Conservation (phyloP, 2,888 invertebrate genomes). For the Diaprepes abbreviatus region DNA sequence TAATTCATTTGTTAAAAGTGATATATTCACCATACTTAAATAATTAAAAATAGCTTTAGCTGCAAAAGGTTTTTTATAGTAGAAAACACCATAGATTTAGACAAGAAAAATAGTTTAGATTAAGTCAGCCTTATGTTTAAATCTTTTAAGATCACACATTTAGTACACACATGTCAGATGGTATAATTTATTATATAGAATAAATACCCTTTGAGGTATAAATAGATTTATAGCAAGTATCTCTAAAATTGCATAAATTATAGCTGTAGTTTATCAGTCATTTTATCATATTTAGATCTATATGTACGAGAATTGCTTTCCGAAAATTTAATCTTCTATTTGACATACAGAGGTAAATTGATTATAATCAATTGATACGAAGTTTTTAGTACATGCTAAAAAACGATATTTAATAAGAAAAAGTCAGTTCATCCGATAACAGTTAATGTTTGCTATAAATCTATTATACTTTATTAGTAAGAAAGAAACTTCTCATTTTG, state of each 20-base stretch:
- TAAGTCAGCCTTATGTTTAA: constrained; percentile 64
- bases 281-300: no score
- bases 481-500: not conserved
- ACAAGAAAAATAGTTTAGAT: constrained; percentile 54
- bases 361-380: no score
- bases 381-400: no score
- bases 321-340: no score
- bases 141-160: constrained; percentile 61
- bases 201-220: not conserved
- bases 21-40: constrained; percentile 1
- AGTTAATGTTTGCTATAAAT: no score
- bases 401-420: no score
- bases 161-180: constrained; percentile 56
- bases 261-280: no score
- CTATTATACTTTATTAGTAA: not conserved
- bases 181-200: not conserved
- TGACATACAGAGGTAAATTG: no score
- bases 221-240: not conserved
- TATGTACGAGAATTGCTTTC: no score
- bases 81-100: constrained; percentile 51
- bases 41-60: not conserved
- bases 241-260: not conserved
- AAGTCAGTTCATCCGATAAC: no score
- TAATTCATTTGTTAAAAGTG: not conserved
- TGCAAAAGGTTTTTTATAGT: no score